These are phyloP conservation scores for Emmelina monodactyla DNA, from an alignment of 2,888 invertebrate genomes.

Conservation along the genomic window DNA sequence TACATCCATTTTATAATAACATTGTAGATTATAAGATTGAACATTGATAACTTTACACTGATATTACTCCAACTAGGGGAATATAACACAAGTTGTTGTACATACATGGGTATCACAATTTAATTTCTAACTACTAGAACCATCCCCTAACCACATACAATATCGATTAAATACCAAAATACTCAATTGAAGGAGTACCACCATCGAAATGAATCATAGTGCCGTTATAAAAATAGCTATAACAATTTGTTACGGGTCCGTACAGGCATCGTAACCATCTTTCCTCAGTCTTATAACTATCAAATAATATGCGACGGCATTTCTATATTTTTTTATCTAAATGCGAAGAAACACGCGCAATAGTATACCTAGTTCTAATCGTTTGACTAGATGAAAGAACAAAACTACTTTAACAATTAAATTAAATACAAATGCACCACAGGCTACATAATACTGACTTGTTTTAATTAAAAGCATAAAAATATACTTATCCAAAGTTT, in stretches of 20 bases:
- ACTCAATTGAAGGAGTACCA: slow-evolving; percentile 23
- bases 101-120: slow-evolving; percentile 1
- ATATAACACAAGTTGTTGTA: background rate
- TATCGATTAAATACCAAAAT: slow-evolving; percentile 25
- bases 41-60: background rate
- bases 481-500: too few species aligned
- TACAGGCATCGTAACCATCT: too few species aligned
- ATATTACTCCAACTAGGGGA: slow-evolving; percentile 2
- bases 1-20: background rate
- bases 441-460: too few species aligned
- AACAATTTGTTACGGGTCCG: slow-evolving; percentile 21
- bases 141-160: background rate
- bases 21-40: background rate
- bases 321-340: too few species aligned
- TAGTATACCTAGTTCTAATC: too few species aligned
- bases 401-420: too few species aligned
- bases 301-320: slow-evolving; percentile 32
- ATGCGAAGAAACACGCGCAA: too few species aligned
- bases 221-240: slow-evolving; percentile 32
- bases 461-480: too few species aligned
- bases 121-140: slow-evolving; percentile 1
- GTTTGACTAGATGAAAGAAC: too few species aligned
- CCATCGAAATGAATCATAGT: slow-evolving; percentile 21
- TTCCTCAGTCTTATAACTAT: slow-evolving; percentile 60
- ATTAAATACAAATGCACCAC: too few species aligned